A percentile compares a stretch with the other conserved stretches of the same genome.
Evolutionary conservation across 2,797 vertebrate genomes (phyloP).

Genomic region (Sphaeramia orbicularis): DNA sequence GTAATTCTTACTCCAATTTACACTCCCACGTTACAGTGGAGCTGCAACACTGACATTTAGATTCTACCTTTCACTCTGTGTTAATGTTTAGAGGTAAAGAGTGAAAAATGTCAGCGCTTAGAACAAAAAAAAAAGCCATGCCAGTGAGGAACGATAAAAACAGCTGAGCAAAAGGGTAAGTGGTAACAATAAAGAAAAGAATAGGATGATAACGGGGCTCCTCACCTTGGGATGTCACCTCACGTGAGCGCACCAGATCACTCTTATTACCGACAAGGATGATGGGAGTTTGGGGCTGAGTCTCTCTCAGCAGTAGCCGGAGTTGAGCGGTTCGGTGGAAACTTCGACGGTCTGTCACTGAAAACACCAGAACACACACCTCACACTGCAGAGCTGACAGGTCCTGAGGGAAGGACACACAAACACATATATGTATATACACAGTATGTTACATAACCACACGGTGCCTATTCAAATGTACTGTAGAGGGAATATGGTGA

Average conservation of each 20-base stretch:
- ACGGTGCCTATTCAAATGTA: background rate
- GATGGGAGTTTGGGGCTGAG: slow-evolving; percentile 88
- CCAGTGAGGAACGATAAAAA: background rate
- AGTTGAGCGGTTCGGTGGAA: slow-evolving; percentile 90
- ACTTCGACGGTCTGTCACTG: slow-evolving; percentile 88
- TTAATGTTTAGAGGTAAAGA: slow-evolving; percentile 48
- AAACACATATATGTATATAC: background rate
- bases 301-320: slow-evolving; percentile 87
- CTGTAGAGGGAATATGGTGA: background rate
- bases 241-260: slow-evolving; percentile 89
- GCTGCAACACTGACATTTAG: slow-evolving; percentile 47
- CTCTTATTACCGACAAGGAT: slow-evolving; percentile 93
- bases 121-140: slow-evolving; percentile 3
- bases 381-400: slow-evolving; percentile 88
- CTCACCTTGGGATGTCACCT: slow-evolving; percentile 88
- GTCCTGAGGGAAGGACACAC: slow-evolving; percentile 75
- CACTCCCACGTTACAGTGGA: slow-evolving; percentile 61
- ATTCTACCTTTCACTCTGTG: slow-evolving; percentile 43
- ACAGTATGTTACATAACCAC: background rate
- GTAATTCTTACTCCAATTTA: slow-evolving; percentile 37
- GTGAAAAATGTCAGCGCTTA: slow-evolving; percentile 33
- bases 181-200: background rate
- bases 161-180: background rate
- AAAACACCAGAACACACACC: slow-evolving; percentile 90
- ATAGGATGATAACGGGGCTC: background rate